Conservation (phyloP, 2,888 invertebrate genomes). For the Coelinius sp. region DNA sequence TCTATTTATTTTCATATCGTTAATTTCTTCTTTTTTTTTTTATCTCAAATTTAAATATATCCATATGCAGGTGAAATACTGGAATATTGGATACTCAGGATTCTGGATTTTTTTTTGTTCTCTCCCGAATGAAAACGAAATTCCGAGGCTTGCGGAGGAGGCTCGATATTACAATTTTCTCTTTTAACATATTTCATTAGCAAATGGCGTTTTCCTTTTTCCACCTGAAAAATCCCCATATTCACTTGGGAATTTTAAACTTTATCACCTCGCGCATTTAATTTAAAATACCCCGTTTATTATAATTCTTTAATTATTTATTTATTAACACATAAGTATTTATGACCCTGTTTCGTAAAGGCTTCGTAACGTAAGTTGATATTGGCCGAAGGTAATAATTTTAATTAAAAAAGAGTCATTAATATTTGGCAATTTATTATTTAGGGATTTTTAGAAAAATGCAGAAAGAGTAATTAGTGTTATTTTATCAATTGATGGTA, state of each 20-base stretch:
- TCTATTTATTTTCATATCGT: background rate
- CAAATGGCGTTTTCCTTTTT: background rate
- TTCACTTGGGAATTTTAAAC: background rate
- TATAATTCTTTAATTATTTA: slow-evolving; percentile 63
- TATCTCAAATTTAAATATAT: slow-evolving; percentile 6
- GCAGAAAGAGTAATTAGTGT: background rate
- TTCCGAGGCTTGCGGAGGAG: slow-evolving; percentile 7
- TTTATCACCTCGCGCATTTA: slow-evolving; percentile 36
- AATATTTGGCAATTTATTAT: slow-evolving; percentile 10
- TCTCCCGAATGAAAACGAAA: background rate
- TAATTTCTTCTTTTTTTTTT: background rate
- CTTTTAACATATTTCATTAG: background rate
- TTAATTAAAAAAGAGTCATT: slow-evolving; percentile 13
- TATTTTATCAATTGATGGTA: too few species aligned
- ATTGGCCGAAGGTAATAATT: slow-evolving; percentile 56
- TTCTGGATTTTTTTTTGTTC: background rate
- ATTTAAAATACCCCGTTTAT: slow-evolving; percentile 38
- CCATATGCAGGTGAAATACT: background rate
- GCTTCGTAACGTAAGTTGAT: slow-evolving; percentile 65
- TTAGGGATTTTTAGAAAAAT: background rate
- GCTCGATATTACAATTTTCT: slow-evolving; percentile 1
- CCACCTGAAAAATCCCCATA: slow-evolving; percentile 6
- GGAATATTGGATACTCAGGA: slow-evolving; percentile 1
- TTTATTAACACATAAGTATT: slow-evolving; percentile 65
- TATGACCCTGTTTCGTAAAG: slow-evolving; percentile 68